phyloP scores from a whole-genome alignment of 2,888 invertebrate genomes.

The Macropis europaea region DNA sequence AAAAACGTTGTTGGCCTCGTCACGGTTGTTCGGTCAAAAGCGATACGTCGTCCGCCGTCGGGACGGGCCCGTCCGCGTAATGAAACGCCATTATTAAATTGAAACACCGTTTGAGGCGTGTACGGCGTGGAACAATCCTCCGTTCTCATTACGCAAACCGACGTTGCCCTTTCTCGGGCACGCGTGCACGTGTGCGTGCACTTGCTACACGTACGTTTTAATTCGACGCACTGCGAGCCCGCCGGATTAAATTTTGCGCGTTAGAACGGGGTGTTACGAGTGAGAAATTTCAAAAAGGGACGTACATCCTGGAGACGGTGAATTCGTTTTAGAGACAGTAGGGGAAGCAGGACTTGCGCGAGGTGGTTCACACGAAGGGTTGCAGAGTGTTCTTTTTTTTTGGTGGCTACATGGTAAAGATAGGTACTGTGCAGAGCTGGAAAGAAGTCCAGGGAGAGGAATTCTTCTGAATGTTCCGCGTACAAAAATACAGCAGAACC shows the following conservation, averaged over 20 bases:
- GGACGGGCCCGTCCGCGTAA: conserved; percentile 11
- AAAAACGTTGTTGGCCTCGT: conserved; percentile 28
- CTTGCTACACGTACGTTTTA: conserved; percentile 47
- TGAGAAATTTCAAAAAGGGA: conserved; percentile 59
- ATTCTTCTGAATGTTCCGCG: too few relatives aligned
- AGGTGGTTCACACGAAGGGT: conserved; percentile 10
- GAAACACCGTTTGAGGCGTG: conserved; percentile 48
- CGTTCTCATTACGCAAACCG: conserved; percentile 43
- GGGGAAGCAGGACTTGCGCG: background rate
- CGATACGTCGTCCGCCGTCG: conserved; percentile 23
- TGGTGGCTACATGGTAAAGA: too few relatives aligned
- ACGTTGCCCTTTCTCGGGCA: background rate
- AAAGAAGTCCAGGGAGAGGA: too few relatives aligned
- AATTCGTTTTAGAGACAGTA: conserved; percentile 51
- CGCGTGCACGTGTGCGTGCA: background rate
- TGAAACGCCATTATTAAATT: conserved; percentile 51
- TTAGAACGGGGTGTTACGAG: conserved; percentile 35
- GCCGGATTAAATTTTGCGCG: conserved; percentile 62
- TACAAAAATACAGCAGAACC: too few relatives aligned
- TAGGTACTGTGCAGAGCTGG: too few relatives aligned
- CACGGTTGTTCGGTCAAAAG: conserved; percentile 40
- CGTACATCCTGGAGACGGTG: conserved; percentile 21
- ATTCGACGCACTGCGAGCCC: conserved; percentile 52
- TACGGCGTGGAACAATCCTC: conserved; percentile 45
- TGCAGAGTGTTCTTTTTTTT: too few relatives aligned